phyloP scores from a whole-genome alignment of 2,888 invertebrate species.

The Acanthosepion esculentum region DNA sequence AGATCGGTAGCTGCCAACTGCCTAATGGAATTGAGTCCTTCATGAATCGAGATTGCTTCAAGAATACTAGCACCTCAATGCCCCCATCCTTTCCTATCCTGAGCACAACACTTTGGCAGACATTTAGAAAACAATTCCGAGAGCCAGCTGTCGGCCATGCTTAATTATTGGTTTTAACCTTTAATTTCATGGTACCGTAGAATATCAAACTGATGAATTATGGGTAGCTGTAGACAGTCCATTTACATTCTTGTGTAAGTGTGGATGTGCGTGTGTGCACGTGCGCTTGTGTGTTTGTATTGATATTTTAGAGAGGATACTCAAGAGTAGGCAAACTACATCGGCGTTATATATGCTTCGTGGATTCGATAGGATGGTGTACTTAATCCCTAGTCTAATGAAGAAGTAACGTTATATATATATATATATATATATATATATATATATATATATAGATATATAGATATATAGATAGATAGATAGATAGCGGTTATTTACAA shows the following conservation, averaged over 20 bases:
- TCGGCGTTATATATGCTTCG: too few species aligned
- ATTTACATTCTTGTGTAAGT: background rate
- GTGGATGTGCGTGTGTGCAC: background rate
- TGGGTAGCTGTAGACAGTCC: background rate
- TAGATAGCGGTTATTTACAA: too few species aligned
- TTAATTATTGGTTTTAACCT: background rate
- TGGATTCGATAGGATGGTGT: too few species aligned
- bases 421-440: background rate
- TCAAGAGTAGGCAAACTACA: too few species aligned
- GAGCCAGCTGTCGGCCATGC: background rate
- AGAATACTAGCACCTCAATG: background rate
- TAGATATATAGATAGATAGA: too few species aligned
- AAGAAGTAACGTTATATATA: background rate
- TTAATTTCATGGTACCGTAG: background rate
- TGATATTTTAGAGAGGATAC: background rate
- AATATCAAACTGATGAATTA: background rate
- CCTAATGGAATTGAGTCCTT: background rate
- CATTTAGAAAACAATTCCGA: background rate
- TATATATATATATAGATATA: background rate
- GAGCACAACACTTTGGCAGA: background rate
- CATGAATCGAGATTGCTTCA: too few species aligned
- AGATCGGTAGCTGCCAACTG: background rate
- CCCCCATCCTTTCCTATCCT: too few species aligned
- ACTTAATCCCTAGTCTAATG: too few species aligned
- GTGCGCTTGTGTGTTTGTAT: background rate